Percentiles rank a stretch among this genome's conserved stretches.
Conservation (phyloP, 2,888 invertebrate species). For the Platerodrilus igneus region DNA sequence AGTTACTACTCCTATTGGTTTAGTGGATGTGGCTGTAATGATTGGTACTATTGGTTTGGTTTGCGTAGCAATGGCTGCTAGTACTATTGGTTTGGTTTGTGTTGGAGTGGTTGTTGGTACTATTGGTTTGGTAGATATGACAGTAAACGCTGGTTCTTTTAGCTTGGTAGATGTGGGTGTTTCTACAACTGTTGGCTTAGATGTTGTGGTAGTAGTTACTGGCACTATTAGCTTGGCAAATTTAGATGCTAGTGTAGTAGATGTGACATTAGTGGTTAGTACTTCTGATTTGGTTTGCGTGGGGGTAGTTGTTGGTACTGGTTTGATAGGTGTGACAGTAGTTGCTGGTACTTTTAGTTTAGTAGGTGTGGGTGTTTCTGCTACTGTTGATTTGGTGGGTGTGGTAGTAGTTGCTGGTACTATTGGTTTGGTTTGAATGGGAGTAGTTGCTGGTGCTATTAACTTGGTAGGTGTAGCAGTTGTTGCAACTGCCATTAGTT, state of each 20-base stretch:
- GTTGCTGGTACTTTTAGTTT: neutral
- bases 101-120: neutral
- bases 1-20: neutral
- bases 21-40: neutral
- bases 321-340: neutral
- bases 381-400: neutral
- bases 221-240: no score
- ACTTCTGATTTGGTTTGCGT: neutral
- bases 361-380: neutral
- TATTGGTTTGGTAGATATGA: neutral
- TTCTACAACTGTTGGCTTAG: neutral
- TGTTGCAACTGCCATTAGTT: no score
- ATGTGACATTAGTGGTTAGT: neutral
- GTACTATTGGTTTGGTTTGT: neutral
- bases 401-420: no score
- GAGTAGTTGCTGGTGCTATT: no score
- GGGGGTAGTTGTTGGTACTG: conserved; percentile 1
- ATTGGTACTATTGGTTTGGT: neutral
- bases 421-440: no score
- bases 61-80: neutral
- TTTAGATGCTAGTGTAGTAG: neutral
- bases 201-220: conserved; percentile 1
- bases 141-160: no score
- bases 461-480: no score
- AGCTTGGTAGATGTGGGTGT: neutral